phyloP scores from a whole-genome alignment of 2,113 vertebrate species.

The Diadophis punctatus region DNA sequence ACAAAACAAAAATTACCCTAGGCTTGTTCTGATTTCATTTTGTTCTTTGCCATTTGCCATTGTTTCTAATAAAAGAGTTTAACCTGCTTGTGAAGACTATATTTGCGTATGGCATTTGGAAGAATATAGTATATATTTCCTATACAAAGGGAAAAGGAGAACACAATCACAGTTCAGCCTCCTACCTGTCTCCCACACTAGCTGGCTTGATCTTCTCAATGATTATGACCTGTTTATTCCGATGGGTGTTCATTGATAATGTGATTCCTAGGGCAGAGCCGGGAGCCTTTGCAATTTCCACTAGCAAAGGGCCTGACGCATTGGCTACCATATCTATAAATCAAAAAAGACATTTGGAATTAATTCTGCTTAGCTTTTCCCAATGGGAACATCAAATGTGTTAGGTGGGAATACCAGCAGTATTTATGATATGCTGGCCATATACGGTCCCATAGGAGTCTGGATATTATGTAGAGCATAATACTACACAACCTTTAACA shows the following conservation, averaged over 20 bases:
- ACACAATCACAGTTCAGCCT: background rate
- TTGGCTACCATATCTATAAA: conserved; percentile 83
- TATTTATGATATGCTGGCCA: background rate
- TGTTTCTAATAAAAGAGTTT: background rate
- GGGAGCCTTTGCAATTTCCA: conserved; percentile 86
- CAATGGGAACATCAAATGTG: background rate
- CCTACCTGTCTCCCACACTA: conserved; percentile 92
- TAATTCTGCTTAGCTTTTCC: background rate
- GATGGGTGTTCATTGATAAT: conserved; percentile 76
- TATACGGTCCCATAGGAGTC: background rate
- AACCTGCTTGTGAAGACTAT: background rate
- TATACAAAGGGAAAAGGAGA: background rate
- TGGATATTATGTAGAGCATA: background rate
- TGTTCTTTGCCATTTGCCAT: background rate
- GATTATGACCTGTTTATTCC: conserved; percentile 88
- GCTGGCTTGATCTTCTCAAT: conserved; percentile 93
- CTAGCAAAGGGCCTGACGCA: conserved; percentile 85
- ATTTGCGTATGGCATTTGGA: background rate
- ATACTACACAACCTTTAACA: background rate
- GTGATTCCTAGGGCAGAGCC: conserved; percentile 86
- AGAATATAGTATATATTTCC: background rate
- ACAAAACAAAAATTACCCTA: background rate
- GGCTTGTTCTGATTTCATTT: background rate
- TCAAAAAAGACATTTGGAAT: conserved; percentile 31
- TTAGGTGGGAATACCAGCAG: background rate